Evolutionary conservation across 2,113 vertebrate species (phyloP).

Genomic region (Mastomys coucha): DNA sequence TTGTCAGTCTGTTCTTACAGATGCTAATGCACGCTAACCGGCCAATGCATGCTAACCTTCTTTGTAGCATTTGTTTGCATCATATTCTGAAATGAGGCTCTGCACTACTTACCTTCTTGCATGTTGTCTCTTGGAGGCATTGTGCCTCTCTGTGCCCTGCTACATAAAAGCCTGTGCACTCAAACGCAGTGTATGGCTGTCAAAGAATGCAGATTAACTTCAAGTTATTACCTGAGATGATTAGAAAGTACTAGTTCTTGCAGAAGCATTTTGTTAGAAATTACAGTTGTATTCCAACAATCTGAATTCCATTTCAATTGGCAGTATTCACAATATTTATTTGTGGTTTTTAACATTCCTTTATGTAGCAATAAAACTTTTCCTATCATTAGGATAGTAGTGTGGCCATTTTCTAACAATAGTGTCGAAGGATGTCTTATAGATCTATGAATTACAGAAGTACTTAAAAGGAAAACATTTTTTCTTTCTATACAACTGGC

Average conservation of each 20-base stretch:
- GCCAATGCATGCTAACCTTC: neutral
- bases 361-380: constrained; percentile 14
- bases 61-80: neutral
- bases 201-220: neutral
- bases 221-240: neutral
- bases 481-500: neutral
- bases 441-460: constrained; percentile 22
- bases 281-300: neutral
- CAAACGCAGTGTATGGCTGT: constrained; percentile 4
- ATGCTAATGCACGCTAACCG: neutral
- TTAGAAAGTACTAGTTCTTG: neutral
- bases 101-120: neutral
- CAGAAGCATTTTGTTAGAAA: constrained; percentile 10
- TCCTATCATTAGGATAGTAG: neutral
- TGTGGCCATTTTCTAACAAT: neutral
- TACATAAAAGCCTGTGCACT: neutral
- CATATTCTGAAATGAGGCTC: neutral
- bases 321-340: neutral
- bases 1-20: neutral
- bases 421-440: constrained; percentile 25
- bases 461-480: constrained; percentile 23
- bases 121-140: neutral
- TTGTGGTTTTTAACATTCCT: neutral
- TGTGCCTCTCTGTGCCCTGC: neutral
- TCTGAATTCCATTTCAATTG: neutral